Percentiles rank a stretch among this genome's conserved stretches.
Evolutionary conservation across 2,888 invertebrate species (phyloP).

Genomic region (Sympetrum striolatum): DNA sequence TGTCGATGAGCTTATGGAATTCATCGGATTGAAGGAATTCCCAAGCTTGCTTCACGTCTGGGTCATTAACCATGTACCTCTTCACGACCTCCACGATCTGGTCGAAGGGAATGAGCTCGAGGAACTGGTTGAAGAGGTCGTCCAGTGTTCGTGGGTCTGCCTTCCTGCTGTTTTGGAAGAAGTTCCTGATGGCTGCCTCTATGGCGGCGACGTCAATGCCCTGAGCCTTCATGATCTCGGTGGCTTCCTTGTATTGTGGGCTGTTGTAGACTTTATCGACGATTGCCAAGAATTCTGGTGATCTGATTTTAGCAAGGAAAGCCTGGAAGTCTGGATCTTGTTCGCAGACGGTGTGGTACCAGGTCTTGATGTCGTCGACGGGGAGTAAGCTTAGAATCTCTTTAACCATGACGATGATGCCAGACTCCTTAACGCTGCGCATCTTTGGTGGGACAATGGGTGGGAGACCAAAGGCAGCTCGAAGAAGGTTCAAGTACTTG

Average conservation of each 20-base stretch:
- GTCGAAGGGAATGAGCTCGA: not conserved
- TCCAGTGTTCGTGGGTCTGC: not conserved
- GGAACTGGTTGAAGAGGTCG: not conserved
- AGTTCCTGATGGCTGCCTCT: not conserved
- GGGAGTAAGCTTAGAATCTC: slow-evolving; percentile 53
- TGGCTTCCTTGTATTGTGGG: not conserved
- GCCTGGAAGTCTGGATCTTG: slow-evolving; percentile 51
- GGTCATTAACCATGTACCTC: not conserved
- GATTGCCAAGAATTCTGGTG: slow-evolving; percentile 51
- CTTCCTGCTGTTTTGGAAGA: not conserved
- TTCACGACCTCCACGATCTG: not conserved
- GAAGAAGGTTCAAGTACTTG: slow-evolving; percentile 51
- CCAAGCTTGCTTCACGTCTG: slow-evolving; percentile 6
- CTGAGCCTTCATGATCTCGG: not conserved
- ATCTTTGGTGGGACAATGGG: slow-evolving; percentile 1
- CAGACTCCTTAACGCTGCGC: not conserved
- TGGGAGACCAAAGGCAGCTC: slow-evolving; percentile 51
- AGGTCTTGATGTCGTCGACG: slow-evolving; percentile 51
- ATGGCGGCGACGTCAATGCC: slow-evolving; percentile 18
- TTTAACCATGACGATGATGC: slow-evolving; percentile 50
- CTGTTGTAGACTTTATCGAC: slow-evolving; percentile 45
- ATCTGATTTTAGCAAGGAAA: slow-evolving; percentile 51
- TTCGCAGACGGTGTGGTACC: slow-evolving; percentile 53
- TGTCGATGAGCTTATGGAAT: not conserved
- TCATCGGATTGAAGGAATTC: not conserved